These are phyloP conservation scores for Rhamnusium bicolor DNA, from an alignment of 2,888 invertebrate species.

Conservation along the genomic window DNA sequence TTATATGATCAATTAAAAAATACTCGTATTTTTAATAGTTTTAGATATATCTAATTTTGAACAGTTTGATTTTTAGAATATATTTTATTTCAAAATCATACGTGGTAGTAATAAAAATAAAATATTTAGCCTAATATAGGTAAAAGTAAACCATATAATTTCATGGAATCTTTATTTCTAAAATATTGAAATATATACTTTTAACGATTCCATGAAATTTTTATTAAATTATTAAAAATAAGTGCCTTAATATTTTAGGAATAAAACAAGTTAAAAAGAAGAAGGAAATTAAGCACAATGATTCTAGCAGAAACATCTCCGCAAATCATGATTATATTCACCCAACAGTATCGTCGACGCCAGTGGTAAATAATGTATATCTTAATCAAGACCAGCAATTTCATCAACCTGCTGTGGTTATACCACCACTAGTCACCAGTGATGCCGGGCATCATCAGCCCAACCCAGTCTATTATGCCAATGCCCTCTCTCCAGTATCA, in stretches of 20 bases:
- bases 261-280: constrained; percentile 29
- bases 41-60: too few relatives aligned
- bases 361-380: constrained; percentile 22
- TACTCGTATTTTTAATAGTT: too few relatives aligned
- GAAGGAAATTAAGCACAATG: constrained; percentile 9
- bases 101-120: too few relatives aligned
- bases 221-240: too few relatives aligned
- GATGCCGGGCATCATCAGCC: constrained; percentile 24
- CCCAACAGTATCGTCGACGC: constrained; percentile 30
- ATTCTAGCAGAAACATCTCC: background rate
- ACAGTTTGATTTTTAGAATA: too few relatives aligned
- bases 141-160: too few relatives aligned
- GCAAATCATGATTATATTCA: background rate
- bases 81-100: too few relatives aligned
- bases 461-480: constrained; percentile 39
- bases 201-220: too few relatives aligned
- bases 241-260: constrained; percentile 12
- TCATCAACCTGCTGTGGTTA: constrained; percentile 37
- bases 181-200: too few relatives aligned
- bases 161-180: too few relatives aligned
- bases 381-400: constrained; percentile 38
- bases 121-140: too few relatives aligned
- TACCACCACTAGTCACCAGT: constrained; percentile 38
- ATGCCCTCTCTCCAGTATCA: constrained; percentile 38
- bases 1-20: too few relatives aligned